Conservation (phyloP, 2,797 vertebrate genomes). For the Sus cebifrons region DNA sequence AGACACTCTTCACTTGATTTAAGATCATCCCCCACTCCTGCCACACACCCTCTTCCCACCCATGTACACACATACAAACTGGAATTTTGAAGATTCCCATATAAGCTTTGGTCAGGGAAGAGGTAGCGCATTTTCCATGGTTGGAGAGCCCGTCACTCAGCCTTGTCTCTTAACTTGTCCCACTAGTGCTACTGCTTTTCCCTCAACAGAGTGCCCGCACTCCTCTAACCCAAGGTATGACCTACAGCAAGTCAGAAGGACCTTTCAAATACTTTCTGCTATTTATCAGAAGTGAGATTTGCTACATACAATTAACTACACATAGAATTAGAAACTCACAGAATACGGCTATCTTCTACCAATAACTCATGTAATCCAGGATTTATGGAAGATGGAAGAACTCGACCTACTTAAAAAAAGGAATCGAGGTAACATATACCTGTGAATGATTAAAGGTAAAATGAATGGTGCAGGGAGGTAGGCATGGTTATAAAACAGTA, state of each 20-base stretch:
- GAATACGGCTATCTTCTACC: conserved; percentile 25
- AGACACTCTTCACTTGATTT: neutral
- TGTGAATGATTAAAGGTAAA: conserved; percentile 57
- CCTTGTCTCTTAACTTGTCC: neutral
- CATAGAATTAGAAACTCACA: conserved; percentile 6
- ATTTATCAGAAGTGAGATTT: neutral
- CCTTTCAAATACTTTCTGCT: conserved; percentile 39
- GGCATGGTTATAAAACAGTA: neutral
- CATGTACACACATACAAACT: neutral
- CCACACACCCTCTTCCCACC: neutral
- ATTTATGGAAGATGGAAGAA: conserved; percentile 50
- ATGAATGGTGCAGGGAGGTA: neutral
- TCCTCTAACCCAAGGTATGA: neutral
- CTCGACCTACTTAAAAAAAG: neutral
- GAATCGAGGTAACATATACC: neutral
- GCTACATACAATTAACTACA: neutral
- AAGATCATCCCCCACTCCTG: neutral
- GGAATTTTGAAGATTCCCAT: neutral
- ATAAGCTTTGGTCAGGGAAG: neutral
- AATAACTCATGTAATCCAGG: conserved; percentile 28
- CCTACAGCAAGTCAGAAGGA: neutral
- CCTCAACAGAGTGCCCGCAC: neutral
- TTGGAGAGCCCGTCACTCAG: neutral
- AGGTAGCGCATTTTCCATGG: neutral
- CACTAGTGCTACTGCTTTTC: neutral